Evolutionary conservation across 2,888 invertebrate genomes (phyloP).

Genomic region (Lasioglossum leucozonium): DNA sequence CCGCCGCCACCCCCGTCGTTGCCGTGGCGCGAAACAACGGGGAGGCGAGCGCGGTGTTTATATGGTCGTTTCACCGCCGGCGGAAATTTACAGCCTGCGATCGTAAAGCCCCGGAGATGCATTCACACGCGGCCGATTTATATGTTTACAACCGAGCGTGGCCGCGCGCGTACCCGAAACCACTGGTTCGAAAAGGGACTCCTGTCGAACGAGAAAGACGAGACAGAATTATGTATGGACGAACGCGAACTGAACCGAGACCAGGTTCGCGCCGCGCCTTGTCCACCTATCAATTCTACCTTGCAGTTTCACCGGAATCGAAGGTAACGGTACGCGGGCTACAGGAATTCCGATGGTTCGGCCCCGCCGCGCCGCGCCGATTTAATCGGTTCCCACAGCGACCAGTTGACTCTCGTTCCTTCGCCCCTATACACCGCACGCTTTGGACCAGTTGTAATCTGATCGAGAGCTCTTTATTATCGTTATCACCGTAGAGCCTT

Average conservation of each 20-base stretch:
- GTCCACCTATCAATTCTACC: slow-evolving; percentile 25
- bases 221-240: slow-evolving; percentile 60
- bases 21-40: slow-evolving; percentile 57
- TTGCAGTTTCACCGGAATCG: slow-evolving; percentile 42
- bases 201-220: slow-evolving; percentile 68
- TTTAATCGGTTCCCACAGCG: neutral
- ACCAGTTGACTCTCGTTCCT: neutral
- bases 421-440: neutral
- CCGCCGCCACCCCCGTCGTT: slow-evolving; percentile 51
- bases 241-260: slow-evolving; percentile 27
- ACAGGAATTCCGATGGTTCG: slow-evolving; percentile 30
- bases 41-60: slow-evolving; percentile 45
- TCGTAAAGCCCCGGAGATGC: slow-evolving; percentile 71
- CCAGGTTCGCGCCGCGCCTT: slow-evolving; percentile 14
- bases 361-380: neutral
- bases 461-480: slow-evolving; percentile 2
- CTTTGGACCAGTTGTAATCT: neutral
- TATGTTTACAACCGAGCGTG: slow-evolving; percentile 63
- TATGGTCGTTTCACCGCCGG: slow-evolving; percentile 66
- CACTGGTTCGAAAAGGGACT: slow-evolving; percentile 62
- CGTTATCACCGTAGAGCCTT: neutral
- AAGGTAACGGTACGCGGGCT: slow-evolving; percentile 39
- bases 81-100: slow-evolving; percentile 69
- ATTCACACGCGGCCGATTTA: slow-evolving; percentile 71
- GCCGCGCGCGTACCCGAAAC: slow-evolving; percentile 45